Evolutionary conservation across 2,113 vertebrate genomes (phyloP).

Genomic region (Myodes glareolus): DNA sequence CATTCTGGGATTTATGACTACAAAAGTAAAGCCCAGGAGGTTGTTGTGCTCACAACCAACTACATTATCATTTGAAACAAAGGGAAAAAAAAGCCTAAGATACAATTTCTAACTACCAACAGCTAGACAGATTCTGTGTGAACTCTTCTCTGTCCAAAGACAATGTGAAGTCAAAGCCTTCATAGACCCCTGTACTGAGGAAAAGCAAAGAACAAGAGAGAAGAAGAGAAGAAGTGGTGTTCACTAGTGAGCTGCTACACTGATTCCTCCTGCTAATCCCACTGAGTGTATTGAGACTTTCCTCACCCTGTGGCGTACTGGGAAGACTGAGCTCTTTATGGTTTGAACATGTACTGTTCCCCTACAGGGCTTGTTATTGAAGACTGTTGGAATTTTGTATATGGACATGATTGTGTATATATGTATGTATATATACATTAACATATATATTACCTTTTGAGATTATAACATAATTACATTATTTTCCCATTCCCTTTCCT

Average conservation of each 20-base stretch:
- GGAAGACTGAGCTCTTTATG: background rate
- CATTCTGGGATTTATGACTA: background rate
- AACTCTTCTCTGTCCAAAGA: background rate
- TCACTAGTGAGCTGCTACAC: fast-evolving
- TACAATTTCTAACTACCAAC: background rate
- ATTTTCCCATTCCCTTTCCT: background rate
- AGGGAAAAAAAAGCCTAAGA: background rate
- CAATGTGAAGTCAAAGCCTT: background rate
- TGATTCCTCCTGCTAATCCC: background rate
- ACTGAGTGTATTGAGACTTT: background rate
- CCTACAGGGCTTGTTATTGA: too few species aligned
- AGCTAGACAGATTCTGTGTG: background rate
- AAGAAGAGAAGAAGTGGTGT: background rate
- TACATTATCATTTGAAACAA: background rate
- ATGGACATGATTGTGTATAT: background rate
- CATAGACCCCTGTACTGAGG: too few species aligned
- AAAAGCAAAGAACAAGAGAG: background rate
- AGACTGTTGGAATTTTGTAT: background rate
- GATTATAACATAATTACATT: background rate
- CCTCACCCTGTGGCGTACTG: background rate
- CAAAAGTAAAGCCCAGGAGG: conserved; percentile 39
- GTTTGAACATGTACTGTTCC: background rate
- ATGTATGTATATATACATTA: background rate
- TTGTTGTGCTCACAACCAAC: background rate
- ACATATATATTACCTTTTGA: background rate